Evolutionary conservation across 2,888 invertebrate species (phyloP), one percentile per base, ranked within the genome.

Genomic region (Xanthia togata): DNA sequence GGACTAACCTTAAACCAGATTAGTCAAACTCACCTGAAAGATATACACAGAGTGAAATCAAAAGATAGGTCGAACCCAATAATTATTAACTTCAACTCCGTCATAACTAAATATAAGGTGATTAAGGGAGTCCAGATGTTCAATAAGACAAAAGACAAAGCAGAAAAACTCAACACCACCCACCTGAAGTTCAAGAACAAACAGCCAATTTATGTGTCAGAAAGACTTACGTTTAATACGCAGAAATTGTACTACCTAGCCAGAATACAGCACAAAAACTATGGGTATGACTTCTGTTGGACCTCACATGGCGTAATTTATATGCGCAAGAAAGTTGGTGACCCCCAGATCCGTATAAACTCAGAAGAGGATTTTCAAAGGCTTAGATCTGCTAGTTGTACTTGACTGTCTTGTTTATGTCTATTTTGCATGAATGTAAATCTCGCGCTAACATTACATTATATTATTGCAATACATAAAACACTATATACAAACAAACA

Each of bases 71-170:
- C 59, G 14, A 38, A 53, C 53, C 59, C 70, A 59, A 70, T 47
- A 20, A 38, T 60, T n/a, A 59, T 70, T 31, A 70, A 59, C 20
- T 70, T 70, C 31, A 60, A 31, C 70, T 70, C 70, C 11, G 47
- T 70, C 31, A 35, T 70, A 47, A n/a, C 31, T 9, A 70, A 60
- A n/a, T 31, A 70, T 20, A 70, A 60, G n/a, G 59, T 70, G 26
- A 60, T 70, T 20, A 70, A 70, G 8, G 70, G 70, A 60, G 70
- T 70, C 17, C 60, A 70, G n/a, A 59, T 38, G 53, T 70, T 60
- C 9, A 60, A 70, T 47, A 70, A 70, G 8, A 47, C 44, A 23
- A 70, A 70, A 35, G 60, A 70, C 14, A 60, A 60, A 47, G 20
- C 31, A 38, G 35, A 70, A 31, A 70, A 70, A 47, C 70, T 70